Percentiles rank a stretch among this genome's conserved stretches.
Conservation (phyloP, 2,797 vertebrate species). For the Gymnodraco acuticeps region DNA sequence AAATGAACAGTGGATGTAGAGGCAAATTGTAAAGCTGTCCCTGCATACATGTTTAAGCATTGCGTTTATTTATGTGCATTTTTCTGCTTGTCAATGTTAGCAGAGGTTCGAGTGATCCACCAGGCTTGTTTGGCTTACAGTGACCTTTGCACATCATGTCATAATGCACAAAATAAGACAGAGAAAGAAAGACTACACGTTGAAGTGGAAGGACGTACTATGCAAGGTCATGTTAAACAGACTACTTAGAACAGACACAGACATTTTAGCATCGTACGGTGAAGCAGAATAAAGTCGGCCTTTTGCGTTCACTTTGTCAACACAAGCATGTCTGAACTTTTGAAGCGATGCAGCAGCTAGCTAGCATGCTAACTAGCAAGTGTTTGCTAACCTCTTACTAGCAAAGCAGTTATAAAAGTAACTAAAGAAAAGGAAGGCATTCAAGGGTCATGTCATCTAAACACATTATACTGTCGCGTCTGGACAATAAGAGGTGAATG, state of each 20-base stretch:
- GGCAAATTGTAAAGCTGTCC: neutral
- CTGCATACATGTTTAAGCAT: neutral
- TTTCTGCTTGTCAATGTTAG: constrained; percentile 8
- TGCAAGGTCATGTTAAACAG: neutral
- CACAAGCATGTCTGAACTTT: constrained; percentile 59
- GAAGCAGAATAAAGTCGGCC: neutral
- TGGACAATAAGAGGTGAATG: neutral
- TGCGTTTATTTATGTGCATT: neutral
- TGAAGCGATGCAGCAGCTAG: constrained; percentile 32
- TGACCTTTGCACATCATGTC: constrained; percentile 56
- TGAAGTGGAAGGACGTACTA: neutral
- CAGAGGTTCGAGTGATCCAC: neutral
- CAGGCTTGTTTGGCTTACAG: constrained; percentile 24
- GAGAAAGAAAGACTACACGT: neutral
- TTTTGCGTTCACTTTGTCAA: constrained; percentile 25
- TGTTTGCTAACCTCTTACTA: constrained; percentile 49
- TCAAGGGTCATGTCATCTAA: neutral
- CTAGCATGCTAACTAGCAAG: constrained; percentile 70
- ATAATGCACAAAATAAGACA: constrained; percentile 20
- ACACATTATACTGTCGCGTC: neutral
- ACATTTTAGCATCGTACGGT: neutral
- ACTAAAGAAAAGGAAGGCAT: neutral
- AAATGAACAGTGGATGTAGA: neutral
- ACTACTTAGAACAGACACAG: neutral
- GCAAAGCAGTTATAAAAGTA: neutral